Base-by-base conservation (phyloP, 2,797 vertebrate species). In the Alosa sapidissima region DNA sequence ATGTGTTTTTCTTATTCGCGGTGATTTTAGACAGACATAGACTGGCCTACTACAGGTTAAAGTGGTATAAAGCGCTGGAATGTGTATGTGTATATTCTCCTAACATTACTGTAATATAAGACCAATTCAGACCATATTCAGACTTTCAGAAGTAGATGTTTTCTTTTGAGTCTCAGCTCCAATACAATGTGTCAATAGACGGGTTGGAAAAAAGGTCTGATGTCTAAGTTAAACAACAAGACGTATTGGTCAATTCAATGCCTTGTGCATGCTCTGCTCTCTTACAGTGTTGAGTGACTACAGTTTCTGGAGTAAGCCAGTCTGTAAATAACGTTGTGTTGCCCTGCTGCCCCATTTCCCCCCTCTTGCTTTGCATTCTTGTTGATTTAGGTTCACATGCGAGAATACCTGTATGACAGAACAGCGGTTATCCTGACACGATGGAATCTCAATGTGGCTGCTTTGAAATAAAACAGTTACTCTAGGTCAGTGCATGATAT, bases 391-490 rank as follows among this genome's bases (percentile, higher is more conserved):
- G 28, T 1, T 36, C 33, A 36, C 33, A 36, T 72, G 65, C 16
- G 28, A 78, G 36, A 47, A 21, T 47, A 47, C 72, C 41, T 78
- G 72, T 9, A 78, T 78, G 41, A 45, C 16, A 21, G 6, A 78
- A 11, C 13, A 75, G 68, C 28, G 33, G 13, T 41, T 72, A 28
- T 41, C 65, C 33, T 28, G 36, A 36, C 14, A 6, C 47, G 36
- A 78, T 78, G 72, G 14, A 45, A 78, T 78, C 72, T 78, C 16
- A 47, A 78, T n/a, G 41, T 78, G 72, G 41, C 72, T 47, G 72
- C 72, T 78, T 78, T 47, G 72, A 78, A 68, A 68, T 36, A 24
- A 62, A 78, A 78, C 72, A 78, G 36, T 78, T 47, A 19, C 72
- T 47, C 72, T 45, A 47, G 41, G 41, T 6, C 72, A 78, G 72